phyloP scores from a whole-genome alignment of 2,113 vertebrate genomes.

The Vulpes lagopus region DNA sequence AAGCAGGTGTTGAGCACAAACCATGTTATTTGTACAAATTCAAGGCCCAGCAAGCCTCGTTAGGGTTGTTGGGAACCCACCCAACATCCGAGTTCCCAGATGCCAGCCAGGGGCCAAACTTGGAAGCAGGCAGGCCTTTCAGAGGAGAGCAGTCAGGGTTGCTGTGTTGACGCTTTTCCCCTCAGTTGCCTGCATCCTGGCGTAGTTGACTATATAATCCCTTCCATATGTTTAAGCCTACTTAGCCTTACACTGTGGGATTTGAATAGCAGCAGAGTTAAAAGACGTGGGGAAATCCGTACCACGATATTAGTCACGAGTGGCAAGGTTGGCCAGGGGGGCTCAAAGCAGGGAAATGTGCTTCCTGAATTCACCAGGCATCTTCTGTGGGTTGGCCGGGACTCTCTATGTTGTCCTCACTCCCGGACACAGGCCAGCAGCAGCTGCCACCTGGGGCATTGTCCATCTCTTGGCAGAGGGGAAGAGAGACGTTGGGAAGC shows the following conservation, averaged over 20 bases:
- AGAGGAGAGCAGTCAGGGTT: neutral
- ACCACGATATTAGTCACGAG: neutral
- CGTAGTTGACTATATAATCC: neutral
- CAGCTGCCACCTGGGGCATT: neutral
- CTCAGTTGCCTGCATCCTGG: neutral
- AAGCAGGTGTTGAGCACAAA: neutral
- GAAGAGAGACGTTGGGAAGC: neutral
- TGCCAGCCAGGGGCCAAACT: neutral
- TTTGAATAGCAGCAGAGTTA: neutral
- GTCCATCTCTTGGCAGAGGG: neutral
- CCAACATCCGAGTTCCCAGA: neutral
- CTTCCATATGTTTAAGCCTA: neutral
- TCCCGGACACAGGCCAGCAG: neutral
- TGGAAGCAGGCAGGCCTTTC: neutral
- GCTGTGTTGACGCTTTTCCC: fast-evolving
- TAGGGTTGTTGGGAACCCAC: neutral
- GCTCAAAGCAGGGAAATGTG: neutral
- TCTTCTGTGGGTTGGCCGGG: neutral
- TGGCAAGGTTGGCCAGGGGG: neutral
- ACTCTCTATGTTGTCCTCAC: neutral
- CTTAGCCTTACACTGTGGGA: neutral
- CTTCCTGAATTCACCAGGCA: neutral
- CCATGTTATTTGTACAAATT: neutral
- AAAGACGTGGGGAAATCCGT: neutral
- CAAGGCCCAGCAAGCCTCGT: fast-evolving